phyloP scores from a whole-genome alignment of 2,113 vertebrate species.

The Rhinolophus ferrumequinum region DNA sequence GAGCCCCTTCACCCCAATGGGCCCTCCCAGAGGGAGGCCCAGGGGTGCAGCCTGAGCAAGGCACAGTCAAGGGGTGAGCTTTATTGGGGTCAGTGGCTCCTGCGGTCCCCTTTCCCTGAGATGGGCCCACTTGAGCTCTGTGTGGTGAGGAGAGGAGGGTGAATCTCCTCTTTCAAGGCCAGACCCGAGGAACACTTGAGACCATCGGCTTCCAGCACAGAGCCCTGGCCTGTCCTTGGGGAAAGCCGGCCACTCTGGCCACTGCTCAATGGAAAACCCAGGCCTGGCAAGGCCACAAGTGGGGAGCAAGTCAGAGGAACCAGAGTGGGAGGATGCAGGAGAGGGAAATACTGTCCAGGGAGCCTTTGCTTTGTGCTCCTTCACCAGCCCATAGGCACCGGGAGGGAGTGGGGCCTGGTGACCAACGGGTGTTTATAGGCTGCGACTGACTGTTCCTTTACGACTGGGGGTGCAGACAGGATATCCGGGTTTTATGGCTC shows the following conservation, averaged over 20 bases:
- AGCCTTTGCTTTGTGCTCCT: neutral
- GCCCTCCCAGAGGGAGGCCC: neutral
- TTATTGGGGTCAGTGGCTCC: fast-evolving
- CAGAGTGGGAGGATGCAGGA: neutral
- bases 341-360: neutral
- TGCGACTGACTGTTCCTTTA: neutral
- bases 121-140: neutral
- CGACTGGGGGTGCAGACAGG: conserved; percentile 26
- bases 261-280: neutral
- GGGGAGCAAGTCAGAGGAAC: neutral
- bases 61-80: too few species aligned
- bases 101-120: neutral
- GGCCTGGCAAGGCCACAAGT: neutral
- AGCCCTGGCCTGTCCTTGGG: neutral
- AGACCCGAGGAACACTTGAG: neutral
- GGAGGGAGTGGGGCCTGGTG: neutral
- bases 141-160: neutral
- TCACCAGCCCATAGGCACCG: neutral
- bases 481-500: conserved; percentile 51
- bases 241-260: neutral
- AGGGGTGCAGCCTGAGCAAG: neutral
- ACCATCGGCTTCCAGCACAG: neutral
- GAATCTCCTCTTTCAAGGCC: neutral
- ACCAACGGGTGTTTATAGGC: conserved; percentile 13
- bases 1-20: too few species aligned